Base-by-base conservation (phyloP, 2,888 invertebrate species). In the Globia sparganii region DNA sequence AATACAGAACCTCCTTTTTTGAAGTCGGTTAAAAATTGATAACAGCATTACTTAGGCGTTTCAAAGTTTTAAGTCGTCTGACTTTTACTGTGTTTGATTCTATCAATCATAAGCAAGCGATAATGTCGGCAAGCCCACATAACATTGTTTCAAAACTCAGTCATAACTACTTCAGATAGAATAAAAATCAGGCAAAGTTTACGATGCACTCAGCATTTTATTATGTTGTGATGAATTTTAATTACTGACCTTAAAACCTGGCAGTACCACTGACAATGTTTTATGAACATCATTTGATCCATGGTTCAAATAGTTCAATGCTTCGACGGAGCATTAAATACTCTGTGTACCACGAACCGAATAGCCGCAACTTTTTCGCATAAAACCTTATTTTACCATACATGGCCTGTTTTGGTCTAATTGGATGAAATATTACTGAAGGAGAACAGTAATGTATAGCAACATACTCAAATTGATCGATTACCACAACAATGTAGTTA, bases 191-290 rank as follows among this genome's bases (percentile, higher is more conserved):
- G 86, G 88, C 80, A 80, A 81, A 78, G 67, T 89, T 89, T 90
- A 89, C 86, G 88, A 90, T 86, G 75, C 78, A 77, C 82, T 84
- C 77, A 85, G 78, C 80, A 81, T 88, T 92, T 94, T 94, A 92
- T 91, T 92, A 91, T 89, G 87, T 87, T 89, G 92, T 91, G 91
- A 92, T 94, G 93, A 92, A 93, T 91, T 94, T 94, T 94, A 94
- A 94, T 94, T 92, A 92, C 90, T 82, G 83, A 86, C 89, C 85
- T 93, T 91, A 91, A 91, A 90, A 66, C 85, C 46, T 76, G 83
- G 78, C 84, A 89, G 89, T 89, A 90, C 87, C 87, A 89, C 88
- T 86, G 88, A 83, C 86, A 87, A 87, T 83, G 85, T 87, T 93
- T 92, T 93, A 93, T 90, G 88, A 89, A 86, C 81, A 90, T 85